A percentile compares a stretch with the other conserved stretches of the same genome.
phyloP scores from a whole-genome alignment of 2,113 vertebrate species.

The Acinonyx jubatus region DNA sequence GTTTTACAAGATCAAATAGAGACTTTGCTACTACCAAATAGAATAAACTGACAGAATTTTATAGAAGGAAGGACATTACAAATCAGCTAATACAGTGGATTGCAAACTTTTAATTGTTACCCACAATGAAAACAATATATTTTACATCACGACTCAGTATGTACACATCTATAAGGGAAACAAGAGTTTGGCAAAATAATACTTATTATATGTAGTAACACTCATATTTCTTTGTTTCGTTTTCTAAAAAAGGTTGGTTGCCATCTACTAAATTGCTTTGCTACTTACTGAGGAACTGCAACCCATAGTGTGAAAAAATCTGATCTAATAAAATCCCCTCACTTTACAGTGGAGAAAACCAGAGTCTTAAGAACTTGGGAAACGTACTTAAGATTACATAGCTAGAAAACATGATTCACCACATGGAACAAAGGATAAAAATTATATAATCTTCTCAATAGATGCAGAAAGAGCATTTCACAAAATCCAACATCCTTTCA shows the following conservation, averaged over 20 bases:
- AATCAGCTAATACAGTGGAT: background rate
- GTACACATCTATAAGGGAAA: background rate
- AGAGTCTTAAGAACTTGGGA: background rate
- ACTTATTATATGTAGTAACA: background rate
- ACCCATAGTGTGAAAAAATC: background rate
- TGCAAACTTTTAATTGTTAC: constrained; percentile 1
- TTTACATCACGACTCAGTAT: background rate
- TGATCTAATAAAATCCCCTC: background rate
- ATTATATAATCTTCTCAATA: background rate
- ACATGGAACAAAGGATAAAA: background rate
- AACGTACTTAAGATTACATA: background rate
- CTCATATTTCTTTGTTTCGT: background rate
- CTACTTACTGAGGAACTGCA: background rate
- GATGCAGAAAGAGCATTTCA: background rate
- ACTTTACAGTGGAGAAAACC: constrained; percentile 12
- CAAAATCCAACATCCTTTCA: background rate
- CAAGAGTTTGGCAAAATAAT: background rate
- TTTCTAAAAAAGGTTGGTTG: background rate
- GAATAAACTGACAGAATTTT: background rate
- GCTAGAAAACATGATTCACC: background rate
- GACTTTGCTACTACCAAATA: background rate
- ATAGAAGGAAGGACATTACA: background rate
- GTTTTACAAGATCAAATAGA: background rate
- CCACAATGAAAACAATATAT: background rate
- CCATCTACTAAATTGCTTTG: constrained; percentile 42